Evolutionary conservation across 2,113 vertebrate species (phyloP), one percentile per base, ranked within the genome.

Genomic region (Nothobranchius kuhntae): DNA sequence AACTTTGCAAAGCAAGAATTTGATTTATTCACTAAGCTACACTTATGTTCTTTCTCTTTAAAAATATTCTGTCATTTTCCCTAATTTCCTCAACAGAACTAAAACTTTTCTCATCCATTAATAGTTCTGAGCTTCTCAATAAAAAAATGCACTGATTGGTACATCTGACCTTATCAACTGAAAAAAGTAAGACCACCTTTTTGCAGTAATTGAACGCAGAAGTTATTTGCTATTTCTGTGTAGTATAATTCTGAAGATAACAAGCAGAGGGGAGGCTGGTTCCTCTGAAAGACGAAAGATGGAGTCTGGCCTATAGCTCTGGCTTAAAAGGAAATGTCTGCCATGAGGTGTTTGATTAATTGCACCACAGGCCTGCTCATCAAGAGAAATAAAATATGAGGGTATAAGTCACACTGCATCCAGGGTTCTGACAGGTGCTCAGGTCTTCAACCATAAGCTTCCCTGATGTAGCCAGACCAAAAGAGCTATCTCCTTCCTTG

Each of bases 381-480:
- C 82, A 89, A 81, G 84, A 75, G 75, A 81, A 83, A 82, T 85
- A 87, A 82, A 85, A 82, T 86, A 86, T 85, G 83, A 90, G 80
- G 82, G 82, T 62, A 81, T 70, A 83, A 75, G 81, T 86, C 73
- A 77, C 71, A 53, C 72, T 30, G 78, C 77, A 78, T 83, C 65
- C 53, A 58, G 36, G 67, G 55, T 79, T 72, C 68, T 87, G 76
- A 82, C 80, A 79, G 71, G 72, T 68, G 58, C 77, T 69, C 78
- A 68, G 72, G 61, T 80, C 73, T 82, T 76, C 45, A 35, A 59
- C 77, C 54, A 73, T 46, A 55, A 56, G 71, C 53, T 68, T 75
- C 65, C 46, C 72, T 6, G 40, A 51, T 51, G 63, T 65, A 86
- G 57, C 42, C 50, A 47, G 51, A 74, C 26, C 45, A 24, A 61